A percentile compares a stretch with the other conserved stretches of the same genome.
These are phyloP conservation scores for Agriotes lineatus DNA, from an alignment of 2,888 invertebrate genomes.

Conservation along the genomic window DNA sequence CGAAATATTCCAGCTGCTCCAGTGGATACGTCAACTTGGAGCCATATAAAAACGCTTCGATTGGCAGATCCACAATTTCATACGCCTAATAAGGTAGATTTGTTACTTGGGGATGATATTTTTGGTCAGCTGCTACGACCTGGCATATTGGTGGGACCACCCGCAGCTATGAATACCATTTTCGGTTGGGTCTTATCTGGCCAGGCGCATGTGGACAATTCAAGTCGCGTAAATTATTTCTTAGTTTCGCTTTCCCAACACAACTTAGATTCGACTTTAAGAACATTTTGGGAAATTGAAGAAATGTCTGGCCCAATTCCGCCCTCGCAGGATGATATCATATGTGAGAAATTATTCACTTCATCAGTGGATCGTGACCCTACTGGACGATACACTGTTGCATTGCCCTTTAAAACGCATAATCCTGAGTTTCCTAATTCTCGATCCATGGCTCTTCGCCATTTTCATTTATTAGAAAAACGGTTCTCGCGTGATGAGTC, in stretches of 20 bases:
- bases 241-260: not conserved
- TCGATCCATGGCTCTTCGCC: not conserved
- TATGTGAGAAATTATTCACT: not conserved
- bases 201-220: not conserved
- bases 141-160: not conserved
- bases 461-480: not conserved
- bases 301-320: not conserved
- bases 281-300: not conserved
- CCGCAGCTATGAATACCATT: not conserved
- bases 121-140: not conserved
- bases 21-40: not conserved
- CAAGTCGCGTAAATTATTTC: not conserved
- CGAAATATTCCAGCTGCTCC: not conserved
- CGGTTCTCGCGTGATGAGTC: not conserved
- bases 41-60: not conserved
- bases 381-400: not conserved
- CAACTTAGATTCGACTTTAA: not conserved
- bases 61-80: not conserved
- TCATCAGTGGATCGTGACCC: not conserved
- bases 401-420: not conserved
- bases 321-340: not conserved
- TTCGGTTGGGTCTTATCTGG: not conserved
- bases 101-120: not conserved
- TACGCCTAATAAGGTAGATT: not conserved
- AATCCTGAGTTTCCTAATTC: not conserved